Conservation (phyloP, 2,113 vertebrate species). For the Struthidea cinerea region DNA sequence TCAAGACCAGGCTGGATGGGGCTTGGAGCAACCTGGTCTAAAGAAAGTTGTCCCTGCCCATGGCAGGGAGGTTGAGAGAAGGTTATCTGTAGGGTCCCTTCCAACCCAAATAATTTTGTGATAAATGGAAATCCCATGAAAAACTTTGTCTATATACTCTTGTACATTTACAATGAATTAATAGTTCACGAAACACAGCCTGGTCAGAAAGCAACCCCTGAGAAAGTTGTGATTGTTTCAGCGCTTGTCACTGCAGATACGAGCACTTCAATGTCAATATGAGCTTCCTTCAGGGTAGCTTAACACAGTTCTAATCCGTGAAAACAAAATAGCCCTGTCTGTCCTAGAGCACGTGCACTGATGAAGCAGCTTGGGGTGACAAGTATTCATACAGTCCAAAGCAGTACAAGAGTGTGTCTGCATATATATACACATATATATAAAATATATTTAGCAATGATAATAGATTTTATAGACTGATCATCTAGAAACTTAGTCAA, state of each 20-base stretch:
- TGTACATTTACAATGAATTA: neutral
- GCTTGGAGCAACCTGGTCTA: neutral
- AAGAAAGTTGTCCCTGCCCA: neutral
- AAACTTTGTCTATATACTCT: neutral
- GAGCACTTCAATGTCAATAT: neutral
- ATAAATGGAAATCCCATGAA: neutral
- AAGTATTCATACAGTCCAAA: neutral
- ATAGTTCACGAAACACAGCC: neutral
- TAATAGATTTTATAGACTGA: neutral
- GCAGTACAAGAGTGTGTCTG: neutral
- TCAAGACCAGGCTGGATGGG: neutral
- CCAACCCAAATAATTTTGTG: neutral
- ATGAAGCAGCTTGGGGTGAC: neutral
- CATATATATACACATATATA: too few species aligned
- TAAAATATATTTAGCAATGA: neutral
- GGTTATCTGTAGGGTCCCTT: too few species aligned
- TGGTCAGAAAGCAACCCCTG: neutral
- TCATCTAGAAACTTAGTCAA: neutral
- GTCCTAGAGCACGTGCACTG: neutral
- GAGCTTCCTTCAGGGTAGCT: neutral
- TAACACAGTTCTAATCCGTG: neutral
- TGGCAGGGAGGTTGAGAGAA: neutral
- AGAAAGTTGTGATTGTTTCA: neutral
- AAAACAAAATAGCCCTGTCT: neutral
- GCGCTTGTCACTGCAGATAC: neutral